Evolutionary conservation across 2,113 vertebrate species (phyloP).

Genomic region (Sinocyclocheilus anshuiensis): DNA sequence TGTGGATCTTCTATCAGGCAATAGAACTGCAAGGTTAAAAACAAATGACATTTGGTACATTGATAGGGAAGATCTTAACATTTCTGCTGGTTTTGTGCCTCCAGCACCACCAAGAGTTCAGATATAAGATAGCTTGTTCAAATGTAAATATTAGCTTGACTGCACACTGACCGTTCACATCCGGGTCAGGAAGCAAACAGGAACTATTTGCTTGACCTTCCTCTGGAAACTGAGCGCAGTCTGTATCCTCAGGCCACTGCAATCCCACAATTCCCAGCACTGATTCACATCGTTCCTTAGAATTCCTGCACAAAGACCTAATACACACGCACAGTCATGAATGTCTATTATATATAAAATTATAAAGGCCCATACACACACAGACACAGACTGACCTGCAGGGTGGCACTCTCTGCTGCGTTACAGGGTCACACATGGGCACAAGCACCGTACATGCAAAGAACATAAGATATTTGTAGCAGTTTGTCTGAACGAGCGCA

Average conservation of each 20-base stretch:
- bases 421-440: conserved; percentile 88
- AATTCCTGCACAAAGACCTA: conserved; percentile 82
- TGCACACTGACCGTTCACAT: conserved; percentile 81
- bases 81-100: too few species aligned
- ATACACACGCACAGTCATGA: conserved; percentile 12
- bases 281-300: conserved; percentile 90
- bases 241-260: conserved; percentile 94
- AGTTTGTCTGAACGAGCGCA: conserved; percentile 94
- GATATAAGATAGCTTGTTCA: not conserved
- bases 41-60: too few species aligned
- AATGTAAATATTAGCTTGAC: not conserved
- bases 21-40: too few species aligned
- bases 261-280: conserved; percentile 92
- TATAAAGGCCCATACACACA: not conserved
- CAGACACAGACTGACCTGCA: conserved; percentile 82
- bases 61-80: too few species aligned
- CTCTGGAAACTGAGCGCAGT: conserved; percentile 91
- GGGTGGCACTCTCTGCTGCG: conserved; percentile 84
- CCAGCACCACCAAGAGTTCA: not conserved
- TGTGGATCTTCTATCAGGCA: too few species aligned
- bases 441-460: conserved; percentile 94
- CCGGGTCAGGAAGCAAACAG: conserved; percentile 87
- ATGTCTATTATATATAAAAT: not conserved
- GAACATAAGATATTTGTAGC: conserved; percentile 98
- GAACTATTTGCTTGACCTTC: conserved; percentile 80